A percentile compares a stretch with the other conserved stretches of the same genome.
These are phyloP conservation scores for Periophthalmodon schlosseri DNA, from an alignment of 2,113 vertebrate species.

Conservation along the genomic window DNA sequence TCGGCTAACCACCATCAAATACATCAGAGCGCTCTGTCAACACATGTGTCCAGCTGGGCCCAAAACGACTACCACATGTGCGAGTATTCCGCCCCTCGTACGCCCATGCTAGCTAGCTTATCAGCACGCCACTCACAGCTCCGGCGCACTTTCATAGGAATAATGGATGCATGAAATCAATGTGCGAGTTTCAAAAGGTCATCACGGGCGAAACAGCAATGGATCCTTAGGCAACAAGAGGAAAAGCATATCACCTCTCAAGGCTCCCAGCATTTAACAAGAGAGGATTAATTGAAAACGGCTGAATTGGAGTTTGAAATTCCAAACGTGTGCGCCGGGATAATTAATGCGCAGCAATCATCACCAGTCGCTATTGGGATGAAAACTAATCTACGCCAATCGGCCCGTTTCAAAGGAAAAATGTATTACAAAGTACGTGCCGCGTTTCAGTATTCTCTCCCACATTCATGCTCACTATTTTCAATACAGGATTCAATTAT, in stretches of 20 bases:
- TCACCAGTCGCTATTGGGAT: conserved; percentile 47
- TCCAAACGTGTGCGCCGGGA: conserved; percentile 55
- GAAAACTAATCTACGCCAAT: conserved; percentile 68
- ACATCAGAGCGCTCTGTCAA: conserved; percentile 70
- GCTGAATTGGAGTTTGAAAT: conserved; percentile 61
- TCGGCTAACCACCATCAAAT: conserved; percentile 69
- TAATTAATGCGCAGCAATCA: conserved; percentile 64
- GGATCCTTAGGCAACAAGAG: conserved; percentile 27
- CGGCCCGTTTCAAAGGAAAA: conserved; percentile 59
- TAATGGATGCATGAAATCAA: conserved; percentile 72
- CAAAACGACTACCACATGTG: conserved; percentile 74
- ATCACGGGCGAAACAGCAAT: conserved; percentile 51
- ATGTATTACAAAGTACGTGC: conserved; percentile 59
- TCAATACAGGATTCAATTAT: conserved; percentile 79
- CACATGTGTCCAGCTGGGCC: conserved; percentile 67
- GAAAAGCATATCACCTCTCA: conserved; percentile 46
- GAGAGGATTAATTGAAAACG: conserved; percentile 62
- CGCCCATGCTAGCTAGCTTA: conserved; percentile 18
- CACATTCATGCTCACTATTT: conserved; percentile 68
- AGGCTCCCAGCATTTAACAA: conserved; percentile 48
- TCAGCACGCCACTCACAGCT: conserved; percentile 57
- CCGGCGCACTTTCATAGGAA: conserved; percentile 48
- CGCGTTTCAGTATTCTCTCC: conserved; percentile 62
- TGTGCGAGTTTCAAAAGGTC: conserved; percentile 70
- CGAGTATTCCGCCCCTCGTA: neutral